Percentiles rank a stretch among this genome's conserved stretches.
Conservation (phyloP, 2,797 vertebrate species). For the Lithobates sylvaticus region DNA sequence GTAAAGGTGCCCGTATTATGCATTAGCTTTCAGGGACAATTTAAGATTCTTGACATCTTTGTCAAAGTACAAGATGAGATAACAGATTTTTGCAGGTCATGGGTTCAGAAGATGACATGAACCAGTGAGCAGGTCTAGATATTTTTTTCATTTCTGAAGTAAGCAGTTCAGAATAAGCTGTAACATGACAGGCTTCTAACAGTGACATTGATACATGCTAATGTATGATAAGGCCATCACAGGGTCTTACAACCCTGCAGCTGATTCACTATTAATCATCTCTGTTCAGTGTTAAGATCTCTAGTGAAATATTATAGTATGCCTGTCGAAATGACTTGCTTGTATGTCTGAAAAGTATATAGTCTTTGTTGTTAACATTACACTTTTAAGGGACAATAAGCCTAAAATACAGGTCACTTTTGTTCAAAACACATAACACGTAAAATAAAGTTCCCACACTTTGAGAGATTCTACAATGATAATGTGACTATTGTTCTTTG, state of each 20-base stretch:
- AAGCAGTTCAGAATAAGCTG: neutral
- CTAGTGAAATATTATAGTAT: neutral
- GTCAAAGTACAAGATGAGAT: conserved; percentile 19
- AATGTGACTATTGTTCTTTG: too few relatives aligned
- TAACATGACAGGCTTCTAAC: neutral
- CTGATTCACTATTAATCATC: conserved; percentile 20
- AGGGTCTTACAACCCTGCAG: neutral
- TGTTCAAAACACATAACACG: too few relatives aligned
- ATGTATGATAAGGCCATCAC: neutral
- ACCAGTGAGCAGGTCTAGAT: conserved; percentile 26
- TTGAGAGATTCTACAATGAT: too few relatives aligned
- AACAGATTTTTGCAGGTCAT: conserved; percentile 21
- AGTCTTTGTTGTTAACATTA: too few relatives aligned
- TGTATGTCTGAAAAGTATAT: too few relatives aligned
- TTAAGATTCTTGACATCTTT: conserved; percentile 23
- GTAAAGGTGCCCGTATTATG: too few relatives aligned
- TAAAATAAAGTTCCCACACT: too few relatives aligned
- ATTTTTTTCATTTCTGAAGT: conserved; percentile 22
- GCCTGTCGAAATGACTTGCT: neutral
- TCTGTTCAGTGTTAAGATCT: neutral
- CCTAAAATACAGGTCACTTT: too few relatives aligned
- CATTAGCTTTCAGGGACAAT: neutral
- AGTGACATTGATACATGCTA: conserved; percentile 23
- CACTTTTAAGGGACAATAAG: too few relatives aligned
- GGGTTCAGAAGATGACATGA: neutral